Evolutionary conservation across 2,797 vertebrate species (phyloP).

Genomic region (Gobionotothen gibberifrons): DNA sequence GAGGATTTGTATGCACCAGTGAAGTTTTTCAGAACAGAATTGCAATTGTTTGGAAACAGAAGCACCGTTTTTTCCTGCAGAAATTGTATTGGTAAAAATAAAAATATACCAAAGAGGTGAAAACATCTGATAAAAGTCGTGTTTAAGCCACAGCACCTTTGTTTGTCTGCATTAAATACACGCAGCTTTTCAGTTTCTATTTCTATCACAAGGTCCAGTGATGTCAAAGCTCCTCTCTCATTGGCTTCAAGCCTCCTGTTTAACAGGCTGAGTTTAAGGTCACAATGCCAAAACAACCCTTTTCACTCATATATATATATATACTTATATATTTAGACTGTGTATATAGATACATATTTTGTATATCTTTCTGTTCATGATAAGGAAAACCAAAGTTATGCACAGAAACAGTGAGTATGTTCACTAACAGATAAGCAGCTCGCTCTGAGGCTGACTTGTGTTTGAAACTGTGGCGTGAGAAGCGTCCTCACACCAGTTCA

Average conservation of each 20-base stretch:
- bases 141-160: slow-evolving; percentile 55
- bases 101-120: slow-evolving; percentile 6
- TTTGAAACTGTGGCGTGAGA: slow-evolving; percentile 43
- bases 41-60: slow-evolving; percentile 54
- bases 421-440: slow-evolving; percentile 62
- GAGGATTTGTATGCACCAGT: slow-evolving; percentile 57
- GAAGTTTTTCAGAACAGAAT: slow-evolving; percentile 45
- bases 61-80: slow-evolving; percentile 77
- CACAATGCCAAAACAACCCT: slow-evolving; percentile 60
- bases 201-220: slow-evolving; percentile 40
- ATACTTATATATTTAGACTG: slow-evolving; percentile 51
- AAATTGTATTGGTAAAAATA: slow-evolving; percentile 43
- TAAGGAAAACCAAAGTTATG: slow-evolving; percentile 53
- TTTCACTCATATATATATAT: slow-evolving; percentile 54
- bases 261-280: slow-evolving; percentile 65
- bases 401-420: slow-evolving; percentile 78
- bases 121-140: slow-evolving; percentile 45
- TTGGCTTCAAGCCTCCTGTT: slow-evolving; percentile 70
- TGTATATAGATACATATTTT: slow-evolving; percentile 74
- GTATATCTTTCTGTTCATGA: slow-evolving; percentile 71
- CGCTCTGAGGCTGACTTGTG: slow-evolving; percentile 27
- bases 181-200: slow-evolving; percentile 43
- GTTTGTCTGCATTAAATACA: slow-evolving; percentile 26
- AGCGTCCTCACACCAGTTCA: slow-evolving; percentile 47
- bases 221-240: slow-evolving; percentile 52